Base-by-base conservation (phyloP, 2,113 vertebrate genomes). In the Bagarius yarrelli region DNA sequence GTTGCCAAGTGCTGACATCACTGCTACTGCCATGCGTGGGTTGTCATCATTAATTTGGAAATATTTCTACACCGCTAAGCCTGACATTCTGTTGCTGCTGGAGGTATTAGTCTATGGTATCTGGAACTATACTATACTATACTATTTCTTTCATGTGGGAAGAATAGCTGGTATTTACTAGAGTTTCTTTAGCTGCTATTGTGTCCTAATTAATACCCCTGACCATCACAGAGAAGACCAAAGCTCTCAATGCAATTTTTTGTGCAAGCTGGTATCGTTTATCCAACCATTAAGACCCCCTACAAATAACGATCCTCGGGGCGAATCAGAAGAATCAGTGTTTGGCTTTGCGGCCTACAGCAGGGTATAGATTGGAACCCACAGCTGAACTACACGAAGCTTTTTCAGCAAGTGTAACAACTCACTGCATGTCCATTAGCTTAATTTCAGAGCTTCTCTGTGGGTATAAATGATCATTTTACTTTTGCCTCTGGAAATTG, bases 131-230 rank as follows among this genome's bases (percentile, higher is more conserved):
- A n/a, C n/a, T n/a, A n/a, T n/a, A n/a, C n/a, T n/a, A n/a, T n/a
- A n/a, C n/a, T n/a, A n/a, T n/a, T n/a, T n/a, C n/a, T n/a, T n/a
- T n/a, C n/a, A n/a, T n/a, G n/a, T n/a, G n/a, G n/a, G n/a, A 83
- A 55, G 32, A 81, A 78, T 61, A 34, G 64, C 79, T 82, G 79
- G 63, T 82, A 83, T 85, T 78, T 81, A 74, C 71, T 73, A 23
- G 27, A 23, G 76, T 32, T 67, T 53, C 61, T 79, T 84, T 79
- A 60, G 83, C 84, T 89, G 86, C 70, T 85, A 19, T 25, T 56
- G 70, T 53, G 80, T 84, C 71, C 81, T 74, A 12, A 69, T 57
- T 55, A 76, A 85, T 78, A 81, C 71, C 80, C 80, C 30, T 76
- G 79, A 82, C 79, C 66, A 90, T 83, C 83, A 32, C 34, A 66